Percentiles rank a stretch among this genome's conserved stretches.
These are phyloP conservation scores for Mimas tiliae DNA, from an alignment of 2,888 invertebrate genomes.

Conservation along the genomic window DNA sequence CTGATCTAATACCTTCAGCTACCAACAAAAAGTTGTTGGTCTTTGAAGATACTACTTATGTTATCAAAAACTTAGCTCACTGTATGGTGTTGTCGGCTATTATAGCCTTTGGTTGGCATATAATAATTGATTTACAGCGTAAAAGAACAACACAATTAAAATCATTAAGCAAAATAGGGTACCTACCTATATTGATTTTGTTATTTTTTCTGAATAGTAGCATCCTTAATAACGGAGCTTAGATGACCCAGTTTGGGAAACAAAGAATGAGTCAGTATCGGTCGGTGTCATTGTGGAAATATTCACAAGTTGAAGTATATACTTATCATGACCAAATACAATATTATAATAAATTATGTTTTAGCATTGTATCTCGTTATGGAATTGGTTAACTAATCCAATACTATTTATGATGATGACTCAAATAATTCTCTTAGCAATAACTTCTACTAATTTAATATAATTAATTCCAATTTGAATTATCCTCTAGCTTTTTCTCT, in stretches of 20 bases:
- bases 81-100: neutral
- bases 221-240: conserved; percentile 57
- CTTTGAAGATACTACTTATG: conserved; percentile 3
- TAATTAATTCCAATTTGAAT: too few relatives aligned
- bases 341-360: too few relatives aligned
- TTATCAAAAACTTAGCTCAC: conserved; percentile 6
- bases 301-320: conserved; percentile 42
- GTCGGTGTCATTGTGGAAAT: conserved; percentile 60
- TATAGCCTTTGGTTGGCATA: too few relatives aligned
- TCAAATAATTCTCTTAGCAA: too few relatives aligned
- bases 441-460: too few relatives aligned
- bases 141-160: neutral
- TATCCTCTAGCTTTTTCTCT: too few relatives aligned
- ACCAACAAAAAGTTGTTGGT: conserved; percentile 23
- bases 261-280: conserved; percentile 72
- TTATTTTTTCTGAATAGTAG: conserved; percentile 59
- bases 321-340: neutral
- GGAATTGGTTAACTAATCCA: neutral
- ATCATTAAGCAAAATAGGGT: too few relatives aligned
- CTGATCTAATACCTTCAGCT: conserved; percentile 24
- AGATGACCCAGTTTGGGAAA: conserved; percentile 71
- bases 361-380: neutral
- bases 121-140: too few relatives aligned
- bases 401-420: too few relatives aligned
- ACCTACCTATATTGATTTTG: conserved; percentile 39